Base-by-base conservation (phyloP, 2,797 vertebrate species). In the Eulemur mongoz region DNA sequence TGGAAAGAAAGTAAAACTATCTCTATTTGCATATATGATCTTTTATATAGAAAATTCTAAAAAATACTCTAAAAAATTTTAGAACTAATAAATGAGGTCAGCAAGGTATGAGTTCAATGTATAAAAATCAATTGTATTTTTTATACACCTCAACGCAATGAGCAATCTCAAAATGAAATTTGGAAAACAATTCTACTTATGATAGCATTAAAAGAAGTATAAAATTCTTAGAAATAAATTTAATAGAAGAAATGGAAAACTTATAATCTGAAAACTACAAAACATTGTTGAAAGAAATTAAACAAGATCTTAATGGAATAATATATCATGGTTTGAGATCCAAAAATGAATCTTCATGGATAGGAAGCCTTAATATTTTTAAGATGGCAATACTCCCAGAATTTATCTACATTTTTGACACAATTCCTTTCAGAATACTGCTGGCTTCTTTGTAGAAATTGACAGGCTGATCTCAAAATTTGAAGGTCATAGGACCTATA, bases 31-130 rank as follows among this genome's bases (percentile, higher is more conserved):
- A 57, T 65, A 38, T 45, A 45, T 50, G 35, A 63, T 50, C 30
- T 93, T 89, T 89, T 45, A 81, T 13, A 69, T 23, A 89, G n/a
- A 91, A 93, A 96, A 72, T 11, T 54, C 52, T 63, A n/a, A 73
- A 6, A 18, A 89, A 91, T 67, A n/a, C 5, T 92, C 70, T 52
- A 57, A 50, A 73, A 78, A 45, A 72, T 11, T 5, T 50, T 69
- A 43, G 5, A 93, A 70, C n/a, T 73, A 61, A 73, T 78, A 78
- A 81, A 43, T 93, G 14, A 75, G 23, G 70, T 70, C 72, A 78
- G 59, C 23, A 75, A 61, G 20, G 50, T 75, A 70, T 72, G 43
- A 63, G 5, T 48, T 61, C 14, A 88, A 25, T n/a, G 20, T 57
- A 22, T 59, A 88, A 84, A 93, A 80, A 63, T 81, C 69, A 63